phyloP scores from a whole-genome alignment of 2,888 invertebrate genomes.

The Platycheirus rosarum region DNA sequence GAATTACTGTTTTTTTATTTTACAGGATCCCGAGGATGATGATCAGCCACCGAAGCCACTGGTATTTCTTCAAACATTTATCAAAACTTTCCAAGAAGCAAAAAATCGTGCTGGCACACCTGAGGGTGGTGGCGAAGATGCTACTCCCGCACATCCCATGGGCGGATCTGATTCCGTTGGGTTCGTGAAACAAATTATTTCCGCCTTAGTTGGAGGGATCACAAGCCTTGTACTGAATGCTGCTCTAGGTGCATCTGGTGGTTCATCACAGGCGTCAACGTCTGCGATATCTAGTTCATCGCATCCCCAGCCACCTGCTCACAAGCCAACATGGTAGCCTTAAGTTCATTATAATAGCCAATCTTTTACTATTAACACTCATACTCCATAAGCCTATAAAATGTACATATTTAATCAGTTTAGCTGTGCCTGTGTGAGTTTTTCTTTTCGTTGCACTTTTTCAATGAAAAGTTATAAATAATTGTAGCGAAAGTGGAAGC shows the following conservation, averaged over 20 bases:
- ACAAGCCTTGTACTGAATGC: constrained; percentile 80
- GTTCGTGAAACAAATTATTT: constrained; percentile 80
- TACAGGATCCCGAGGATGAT: constrained; percentile 82
- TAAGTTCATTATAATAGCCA: constrained; percentile 27
- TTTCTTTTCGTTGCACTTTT: constrained; percentile 46
- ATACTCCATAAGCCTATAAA: constrained; percentile 41
- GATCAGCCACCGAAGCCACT: constrained; percentile 80
- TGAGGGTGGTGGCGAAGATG: constrained; percentile 60
- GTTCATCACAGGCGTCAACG: constrained; percentile 80
- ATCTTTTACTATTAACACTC: constrained; percentile 13
- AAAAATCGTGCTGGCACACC: constrained; percentile 77
- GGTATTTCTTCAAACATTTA: constrained; percentile 79
- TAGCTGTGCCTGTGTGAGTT: constrained; percentile 9
- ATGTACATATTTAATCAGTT: constrained; percentile 53
- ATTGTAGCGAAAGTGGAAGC: constrained; percentile 57
- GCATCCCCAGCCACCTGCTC: constrained; percentile 42
- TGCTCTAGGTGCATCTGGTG: constrained; percentile 80
- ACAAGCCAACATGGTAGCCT: constrained; percentile 60
- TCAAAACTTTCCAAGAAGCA: constrained; percentile 79
- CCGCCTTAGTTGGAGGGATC: constrained; percentile 80
- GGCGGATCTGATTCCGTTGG: constrained; percentile 79
- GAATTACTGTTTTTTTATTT: constrained; percentile 18
- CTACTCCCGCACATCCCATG: constrained; percentile 16
- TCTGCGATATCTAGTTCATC: constrained; percentile 76
- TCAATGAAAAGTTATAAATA: constrained; percentile 10